Conservation (phyloP, 1,140 invertebrate species). For the Stegodyphus dumicola region DNA sequence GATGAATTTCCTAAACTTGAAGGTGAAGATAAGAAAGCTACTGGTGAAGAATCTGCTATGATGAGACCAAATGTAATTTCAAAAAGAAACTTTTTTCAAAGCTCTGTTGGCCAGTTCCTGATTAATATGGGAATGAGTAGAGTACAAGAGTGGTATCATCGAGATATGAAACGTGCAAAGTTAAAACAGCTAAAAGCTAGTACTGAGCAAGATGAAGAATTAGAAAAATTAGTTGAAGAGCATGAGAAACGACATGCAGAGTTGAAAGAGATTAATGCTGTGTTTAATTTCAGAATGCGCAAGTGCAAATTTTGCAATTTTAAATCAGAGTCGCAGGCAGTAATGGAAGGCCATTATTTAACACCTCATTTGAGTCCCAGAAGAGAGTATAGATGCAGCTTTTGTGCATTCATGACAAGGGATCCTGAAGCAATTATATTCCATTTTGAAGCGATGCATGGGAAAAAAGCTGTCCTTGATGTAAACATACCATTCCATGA, state of each 20-base stretch:
- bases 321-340: constrained; percentile 88
- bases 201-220: constrained; percentile 70
- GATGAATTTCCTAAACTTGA: constrained; percentile 51
- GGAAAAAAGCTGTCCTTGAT: constrained; percentile 84
- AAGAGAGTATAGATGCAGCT: constrained; percentile 79
- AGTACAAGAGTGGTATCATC: constrained; percentile 92
- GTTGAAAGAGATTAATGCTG: constrained; percentile 75
- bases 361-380: constrained; percentile 89
- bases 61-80: constrained; percentile 5
- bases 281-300: constrained; percentile 81
- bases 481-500: constrained; percentile 85
- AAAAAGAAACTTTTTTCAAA: constrained; percentile 78
- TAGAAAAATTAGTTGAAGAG: constrained; percentile 85
- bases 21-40: constrained; percentile 26
- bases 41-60: constrained; percentile 7
- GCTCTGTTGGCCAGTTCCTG: constrained; percentile 90
- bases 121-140: constrained; percentile 90
- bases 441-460: constrained; percentile 92
- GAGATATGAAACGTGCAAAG: constrained; percentile 87
- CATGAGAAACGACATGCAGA: constrained; percentile 80
- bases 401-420: constrained; percentile 84
- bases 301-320: constrained; percentile 93
- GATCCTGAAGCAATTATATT: constrained; percentile 88
- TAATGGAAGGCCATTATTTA: constrained; percentile 89
- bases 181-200: constrained; percentile 76